Evolutionary conservation across 2,888 invertebrate genomes (phyloP), one percentile per base, ranked within the genome.

Genomic region (Pyrocoelia pectoralis): DNA sequence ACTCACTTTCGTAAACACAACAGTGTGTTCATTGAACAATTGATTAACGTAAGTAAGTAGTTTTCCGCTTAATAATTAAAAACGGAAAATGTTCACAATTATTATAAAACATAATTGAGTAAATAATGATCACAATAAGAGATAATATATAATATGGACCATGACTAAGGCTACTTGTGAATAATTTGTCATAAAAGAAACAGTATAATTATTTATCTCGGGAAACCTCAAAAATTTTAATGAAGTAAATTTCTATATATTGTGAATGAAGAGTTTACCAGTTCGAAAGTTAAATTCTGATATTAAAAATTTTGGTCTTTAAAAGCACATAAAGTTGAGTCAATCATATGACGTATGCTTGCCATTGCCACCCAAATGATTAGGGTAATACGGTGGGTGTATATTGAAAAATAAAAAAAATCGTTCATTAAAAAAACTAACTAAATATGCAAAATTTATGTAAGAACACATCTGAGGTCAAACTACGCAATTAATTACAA

Each of bases 401-500:
- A 66, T 61, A 28, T 28, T 13, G 18, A 24, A 29, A 28, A 24
- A 46, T 10, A 55, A 28, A 17, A 18, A 46, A 17, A 17, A 6
- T 14, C 43, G n/a, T 14, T 2, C 43, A 15, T 43, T 3, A 46
- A 33, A 4, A 33, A n/a, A n/a, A 8, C 2, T 4, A n/a, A 33
- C 3, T 33, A 38, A 10, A 38, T 13, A 6, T 43, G 8, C 43
- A 12, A 18, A 18, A 17, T 17, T 3, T 17, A 14, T 19, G 2
- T 18, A 10, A 6, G 12, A 48, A 9, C 17, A 28, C 1, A 41
- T 46, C 10, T 13, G n/a, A 38, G 40, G 12, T 33, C n/a, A 33
- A 18, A 8, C 70, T 77, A 74, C 76, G 76, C 74, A 77, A 71
- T 24, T 73, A 53, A 54, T 55, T 29, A 68, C 69, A 71, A 71